phyloP scores from a whole-genome alignment of 1,140 invertebrate genomes.

The Sitobion miscanthi region DNA sequence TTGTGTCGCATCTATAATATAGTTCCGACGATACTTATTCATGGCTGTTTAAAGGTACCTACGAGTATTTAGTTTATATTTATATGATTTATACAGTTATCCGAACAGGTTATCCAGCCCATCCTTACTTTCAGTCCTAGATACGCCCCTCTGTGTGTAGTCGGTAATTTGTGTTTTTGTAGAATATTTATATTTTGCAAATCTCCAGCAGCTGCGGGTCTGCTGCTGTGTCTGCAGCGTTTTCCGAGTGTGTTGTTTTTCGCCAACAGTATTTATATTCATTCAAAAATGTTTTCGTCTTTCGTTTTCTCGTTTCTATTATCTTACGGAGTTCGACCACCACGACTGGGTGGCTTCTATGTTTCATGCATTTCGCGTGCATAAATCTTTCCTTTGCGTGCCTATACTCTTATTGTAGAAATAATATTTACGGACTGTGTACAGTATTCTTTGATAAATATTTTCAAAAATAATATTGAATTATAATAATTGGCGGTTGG shows the following conservation, averaged over 20 bases:
- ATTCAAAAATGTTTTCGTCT: not conserved
- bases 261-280: not conserved
- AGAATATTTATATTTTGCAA: not conserved
- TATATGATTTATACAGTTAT: too few species aligned
- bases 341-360: not conserved
- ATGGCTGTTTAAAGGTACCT: too few species aligned
- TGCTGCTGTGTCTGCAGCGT: too few species aligned
- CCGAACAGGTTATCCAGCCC: not conserved
- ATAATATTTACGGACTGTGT: constrained; percentile 8
- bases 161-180: not conserved
- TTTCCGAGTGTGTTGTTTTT: not conserved
- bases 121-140: not conserved
- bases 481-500: not conserved
- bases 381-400: not conserved
- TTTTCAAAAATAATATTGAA: not conserved
- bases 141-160: not conserved
- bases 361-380: not conserved
- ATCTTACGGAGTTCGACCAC: not conserved
- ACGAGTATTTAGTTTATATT: too few species aligned
- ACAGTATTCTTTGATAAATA: not conserved
- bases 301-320: not conserved
- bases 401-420: not conserved
- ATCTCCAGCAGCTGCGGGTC: not conserved
- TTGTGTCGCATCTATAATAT: too few species aligned
- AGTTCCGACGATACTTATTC: too few species aligned